phyloP scores from a whole-genome alignment of 1,140 invertebrate species.

The Ceratina calcarata region DNA sequence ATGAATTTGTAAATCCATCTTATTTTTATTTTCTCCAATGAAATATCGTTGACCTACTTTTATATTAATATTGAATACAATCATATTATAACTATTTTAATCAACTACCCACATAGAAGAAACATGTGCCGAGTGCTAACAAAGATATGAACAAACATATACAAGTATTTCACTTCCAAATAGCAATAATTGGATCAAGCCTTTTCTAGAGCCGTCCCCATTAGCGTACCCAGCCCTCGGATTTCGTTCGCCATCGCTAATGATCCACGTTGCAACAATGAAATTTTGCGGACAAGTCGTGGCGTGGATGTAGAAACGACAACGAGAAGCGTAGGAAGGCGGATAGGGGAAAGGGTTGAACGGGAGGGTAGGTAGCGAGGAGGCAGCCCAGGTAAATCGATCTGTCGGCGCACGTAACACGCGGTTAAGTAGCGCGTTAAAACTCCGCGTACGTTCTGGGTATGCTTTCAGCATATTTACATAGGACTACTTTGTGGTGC shows the following conservation, averaged over 20 bases:
- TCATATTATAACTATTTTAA: too few relatives aligned
- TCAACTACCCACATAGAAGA: too few relatives aligned
- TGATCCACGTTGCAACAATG: constrained; percentile 51
- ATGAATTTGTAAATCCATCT: too few relatives aligned
- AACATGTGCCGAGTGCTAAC: too few relatives aligned
- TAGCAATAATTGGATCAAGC: background rate
- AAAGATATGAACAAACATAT: too few relatives aligned
- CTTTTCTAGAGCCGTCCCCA: background rate
- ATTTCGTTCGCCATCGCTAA: constrained; percentile 7
- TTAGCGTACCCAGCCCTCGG: background rate
- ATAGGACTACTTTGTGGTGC: constrained; percentile 54
- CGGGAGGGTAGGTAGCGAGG: constrained; percentile 8
- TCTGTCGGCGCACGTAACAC: constrained; percentile 59
- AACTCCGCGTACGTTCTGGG: constrained; percentile 56
- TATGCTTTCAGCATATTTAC: constrained; percentile 66
- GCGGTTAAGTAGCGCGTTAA: constrained; percentile 66
- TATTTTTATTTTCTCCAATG: too few relatives aligned
- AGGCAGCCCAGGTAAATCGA: constrained; percentile 54
- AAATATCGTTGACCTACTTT: too few relatives aligned
- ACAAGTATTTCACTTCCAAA: background rate
- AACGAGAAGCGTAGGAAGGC: background rate
- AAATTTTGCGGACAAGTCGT: constrained; percentile 48
- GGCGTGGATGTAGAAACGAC: background rate
- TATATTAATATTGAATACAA: too few relatives aligned
- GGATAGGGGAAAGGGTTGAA: background rate